Percentiles rank a stretch among this genome's conserved stretches.
Conservation (phyloP, 2,888 invertebrate species). For the Parnassius glacialis region DNA sequence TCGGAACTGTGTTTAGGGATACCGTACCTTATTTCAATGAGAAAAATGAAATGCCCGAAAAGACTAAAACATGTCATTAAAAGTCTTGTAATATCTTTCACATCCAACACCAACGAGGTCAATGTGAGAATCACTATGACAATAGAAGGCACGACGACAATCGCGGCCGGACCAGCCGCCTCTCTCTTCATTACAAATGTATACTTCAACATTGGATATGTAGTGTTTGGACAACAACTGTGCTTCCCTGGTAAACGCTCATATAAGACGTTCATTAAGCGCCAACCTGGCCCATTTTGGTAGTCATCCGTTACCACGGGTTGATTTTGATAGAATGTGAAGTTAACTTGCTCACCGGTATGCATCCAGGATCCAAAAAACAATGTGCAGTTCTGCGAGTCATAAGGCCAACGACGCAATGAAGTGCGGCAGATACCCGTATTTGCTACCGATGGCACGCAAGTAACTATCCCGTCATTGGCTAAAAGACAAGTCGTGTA, state of each 20-base stretch:
- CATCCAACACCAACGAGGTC: slow-evolving; percentile 78
- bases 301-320: slow-evolving; percentile 70
- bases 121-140: slow-evolving; percentile 81
- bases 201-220: slow-evolving; percentile 82
- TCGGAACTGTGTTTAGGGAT: slow-evolving; percentile 82
- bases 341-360: slow-evolving; percentile 83
- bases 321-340: slow-evolving; percentile 52
- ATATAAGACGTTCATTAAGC: slow-evolving; percentile 63
- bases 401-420: slow-evolving; percentile 84
- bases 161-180: slow-evolving; percentile 78
- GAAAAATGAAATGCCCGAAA: slow-evolving; percentile 81
- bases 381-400: slow-evolving; percentile 83
- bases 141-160: slow-evolving; percentile 78
- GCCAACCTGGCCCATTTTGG: slow-evolving; percentile 81
- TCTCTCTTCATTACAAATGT: slow-evolving; percentile 81
- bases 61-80: slow-evolving; percentile 80
- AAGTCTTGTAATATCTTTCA: slow-evolving; percentile 79
- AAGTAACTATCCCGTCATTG: slow-evolving; percentile 80
- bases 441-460: slow-evolving; percentile 80
- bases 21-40: slow-evolving; percentile 81
- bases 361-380: slow-evolving; percentile 85
- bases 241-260: slow-evolving; percentile 74
- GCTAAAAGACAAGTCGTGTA: slow-evolving; percentile 76
- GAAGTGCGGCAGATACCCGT: slow-evolving; percentile 81
- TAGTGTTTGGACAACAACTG: slow-evolving; percentile 77